Evolutionary conservation across 2,113 vertebrate species (phyloP).

Genomic region (Spea multiplicata): DNA sequence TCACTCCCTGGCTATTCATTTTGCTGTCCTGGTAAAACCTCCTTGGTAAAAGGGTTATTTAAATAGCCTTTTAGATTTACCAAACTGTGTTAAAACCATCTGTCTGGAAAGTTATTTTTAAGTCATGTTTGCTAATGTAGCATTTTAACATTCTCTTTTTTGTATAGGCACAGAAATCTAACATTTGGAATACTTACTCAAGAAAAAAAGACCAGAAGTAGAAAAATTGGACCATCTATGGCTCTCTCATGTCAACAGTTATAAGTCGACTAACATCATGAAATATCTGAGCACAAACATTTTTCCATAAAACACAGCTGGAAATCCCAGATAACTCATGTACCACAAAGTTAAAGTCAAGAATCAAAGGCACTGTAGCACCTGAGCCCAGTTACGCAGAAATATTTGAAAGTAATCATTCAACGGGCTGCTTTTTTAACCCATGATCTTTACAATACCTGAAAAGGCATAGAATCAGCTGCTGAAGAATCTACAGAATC

Average conservation of each 20-base stretch:
- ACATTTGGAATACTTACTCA: not conserved
- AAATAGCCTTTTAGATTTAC: too few species aligned
- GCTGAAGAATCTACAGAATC: too few species aligned
- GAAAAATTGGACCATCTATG: not conserved
- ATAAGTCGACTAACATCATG: constrained; percentile 33
- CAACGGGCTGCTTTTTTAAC: too few species aligned
- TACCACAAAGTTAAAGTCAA: constrained; percentile 19
- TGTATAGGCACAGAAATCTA: not conserved
- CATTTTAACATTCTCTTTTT: too few species aligned
- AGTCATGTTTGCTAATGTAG: too few species aligned
- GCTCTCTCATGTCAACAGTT: constrained; percentile 39
- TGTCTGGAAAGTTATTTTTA: too few species aligned
- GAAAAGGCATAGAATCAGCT: too few species aligned
- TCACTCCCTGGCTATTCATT: too few species aligned
- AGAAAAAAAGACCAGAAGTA: not conserved
- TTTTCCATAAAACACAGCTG: not conserved
- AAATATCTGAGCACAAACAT: constrained; percentile 17
- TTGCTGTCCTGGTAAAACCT: too few species aligned
- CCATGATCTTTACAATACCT: too few species aligned
- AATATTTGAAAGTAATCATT: not conserved
- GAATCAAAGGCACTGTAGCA: constrained; percentile 18
- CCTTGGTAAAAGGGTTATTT: too few species aligned
- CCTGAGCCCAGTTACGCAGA: constrained; percentile 14
- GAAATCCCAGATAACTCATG: constrained; percentile 31
- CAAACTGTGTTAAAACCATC: too few species aligned